These are phyloP conservation scores for Hypocryptadius cinnamomeus DNA, from an alignment of 2,113 vertebrate genomes.

Conservation along the genomic window DNA sequence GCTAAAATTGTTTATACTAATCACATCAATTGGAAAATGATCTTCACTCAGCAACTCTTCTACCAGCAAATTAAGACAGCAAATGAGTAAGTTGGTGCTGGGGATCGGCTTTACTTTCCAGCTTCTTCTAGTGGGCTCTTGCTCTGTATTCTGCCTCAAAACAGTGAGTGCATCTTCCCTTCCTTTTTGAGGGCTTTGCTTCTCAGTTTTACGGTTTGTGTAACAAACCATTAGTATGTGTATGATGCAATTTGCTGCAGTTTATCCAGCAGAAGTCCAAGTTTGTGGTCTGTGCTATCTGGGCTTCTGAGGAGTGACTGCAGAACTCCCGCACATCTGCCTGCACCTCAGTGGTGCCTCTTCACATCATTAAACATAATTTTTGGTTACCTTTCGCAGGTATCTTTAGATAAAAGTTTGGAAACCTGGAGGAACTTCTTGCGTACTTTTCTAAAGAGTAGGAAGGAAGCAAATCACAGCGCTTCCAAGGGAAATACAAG, in stretches of 20 bases:
- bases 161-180: not conserved
- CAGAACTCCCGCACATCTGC: not conserved
- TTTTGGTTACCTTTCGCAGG: not conserved
- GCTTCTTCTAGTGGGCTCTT: not conserved
- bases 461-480: not conserved
- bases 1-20: conserved; percentile 29
- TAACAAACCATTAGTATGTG: not conserved
- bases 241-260: not conserved
- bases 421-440: not conserved
- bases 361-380: not conserved
- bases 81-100: not conserved
- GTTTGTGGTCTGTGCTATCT: not conserved
- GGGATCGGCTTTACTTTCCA: not conserved
- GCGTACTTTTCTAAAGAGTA: not conserved
- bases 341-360: not conserved
- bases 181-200: not conserved
- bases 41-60: conserved; percentile 26
- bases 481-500: not conserved
- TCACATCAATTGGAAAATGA: conserved; percentile 20
- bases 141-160: not conserved
- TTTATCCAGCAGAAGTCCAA: not conserved
- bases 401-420: not conserved
- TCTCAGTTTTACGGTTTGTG: not conserved
- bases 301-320: not conserved
- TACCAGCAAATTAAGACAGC: conserved; percentile 8